Conservation (phyloP, 2,888 invertebrate species). For the Copidosoma aretas region DNA sequence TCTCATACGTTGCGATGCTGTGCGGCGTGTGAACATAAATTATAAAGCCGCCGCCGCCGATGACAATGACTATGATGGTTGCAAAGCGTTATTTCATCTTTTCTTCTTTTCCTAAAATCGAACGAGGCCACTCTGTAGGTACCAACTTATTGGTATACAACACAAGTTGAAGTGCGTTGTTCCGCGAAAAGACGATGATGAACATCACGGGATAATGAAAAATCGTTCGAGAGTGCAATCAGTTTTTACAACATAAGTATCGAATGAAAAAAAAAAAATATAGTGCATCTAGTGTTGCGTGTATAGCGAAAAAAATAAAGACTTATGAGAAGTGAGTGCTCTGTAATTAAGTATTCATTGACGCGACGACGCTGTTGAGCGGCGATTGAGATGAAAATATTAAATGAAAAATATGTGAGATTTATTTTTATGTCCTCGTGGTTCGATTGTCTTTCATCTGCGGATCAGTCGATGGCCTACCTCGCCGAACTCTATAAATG, state of each 20-base stretch:
- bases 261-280: no score
- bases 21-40: no score
- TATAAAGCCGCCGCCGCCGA: no score
- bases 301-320: neutral
- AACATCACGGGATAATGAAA: neutral
- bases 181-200: neutral
- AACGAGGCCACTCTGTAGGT: no score
- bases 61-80: no score
- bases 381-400: neutral
- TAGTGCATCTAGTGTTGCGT: no score
- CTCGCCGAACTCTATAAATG: conserved; percentile 47
- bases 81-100: no score
- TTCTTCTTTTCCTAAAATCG: no score
- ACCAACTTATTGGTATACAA: no score
- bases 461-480: conserved; percentile 48
- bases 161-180: neutral
- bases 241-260: neutral
- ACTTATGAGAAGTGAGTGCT: neutral
- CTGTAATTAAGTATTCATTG: neutral
- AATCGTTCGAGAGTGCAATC: neutral
- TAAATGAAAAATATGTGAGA: conserved; percentile 4
- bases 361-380: neutral
- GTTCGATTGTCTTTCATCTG: conserved; percentile 7
- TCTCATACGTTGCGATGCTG: no score
- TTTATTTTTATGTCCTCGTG: neutral